Conservation (phyloP, 2,888 invertebrate species). For the Oscheius myriophilus region DNA sequence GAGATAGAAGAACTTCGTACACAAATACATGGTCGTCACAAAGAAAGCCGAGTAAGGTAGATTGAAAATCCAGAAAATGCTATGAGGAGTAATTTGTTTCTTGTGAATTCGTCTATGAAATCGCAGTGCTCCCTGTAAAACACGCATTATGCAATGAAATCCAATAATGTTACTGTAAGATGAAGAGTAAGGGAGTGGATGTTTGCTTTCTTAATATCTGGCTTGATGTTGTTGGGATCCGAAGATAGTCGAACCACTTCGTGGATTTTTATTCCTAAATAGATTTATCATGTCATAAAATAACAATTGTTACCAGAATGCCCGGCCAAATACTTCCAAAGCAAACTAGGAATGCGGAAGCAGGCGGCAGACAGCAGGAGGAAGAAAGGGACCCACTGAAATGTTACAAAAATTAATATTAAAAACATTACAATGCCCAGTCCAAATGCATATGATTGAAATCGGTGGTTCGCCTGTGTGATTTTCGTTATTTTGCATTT, state of each 20-base stretch:
- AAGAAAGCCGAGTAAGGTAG: slow-evolving; percentile 70
- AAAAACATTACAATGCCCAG: background rate
- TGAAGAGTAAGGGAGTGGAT: slow-evolving; percentile 67
- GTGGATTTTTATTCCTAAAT: slow-evolving; percentile 66
- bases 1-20: slow-evolving; percentile 69
- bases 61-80: slow-evolving; percentile 64
- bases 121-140: slow-evolving; percentile 65
- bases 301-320: slow-evolving; percentile 62
- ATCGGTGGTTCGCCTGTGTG: no score
- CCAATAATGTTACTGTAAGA: slow-evolving; percentile 48
- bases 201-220: slow-evolving; percentile 67
- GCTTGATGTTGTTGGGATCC: slow-evolving; percentile 70
- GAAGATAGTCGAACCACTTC: slow-evolving; percentile 68
- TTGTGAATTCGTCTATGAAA: slow-evolving; percentile 69
- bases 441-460: no score
- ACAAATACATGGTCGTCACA: slow-evolving; percentile 67
- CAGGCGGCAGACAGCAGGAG: slow-evolving; percentile 68
- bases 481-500: no score
- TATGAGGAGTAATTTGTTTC: slow-evolving; percentile 66
- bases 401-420: background rate
- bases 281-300: slow-evolving; percentile 6
- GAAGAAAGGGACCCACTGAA: slow-evolving; percentile 69
- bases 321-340: slow-evolving; percentile 68
- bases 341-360: slow-evolving; percentile 66
- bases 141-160: background rate